Base-by-base conservation (phyloP, 2,113 vertebrate genomes). In the Sinosuthora webbiana region DNA sequence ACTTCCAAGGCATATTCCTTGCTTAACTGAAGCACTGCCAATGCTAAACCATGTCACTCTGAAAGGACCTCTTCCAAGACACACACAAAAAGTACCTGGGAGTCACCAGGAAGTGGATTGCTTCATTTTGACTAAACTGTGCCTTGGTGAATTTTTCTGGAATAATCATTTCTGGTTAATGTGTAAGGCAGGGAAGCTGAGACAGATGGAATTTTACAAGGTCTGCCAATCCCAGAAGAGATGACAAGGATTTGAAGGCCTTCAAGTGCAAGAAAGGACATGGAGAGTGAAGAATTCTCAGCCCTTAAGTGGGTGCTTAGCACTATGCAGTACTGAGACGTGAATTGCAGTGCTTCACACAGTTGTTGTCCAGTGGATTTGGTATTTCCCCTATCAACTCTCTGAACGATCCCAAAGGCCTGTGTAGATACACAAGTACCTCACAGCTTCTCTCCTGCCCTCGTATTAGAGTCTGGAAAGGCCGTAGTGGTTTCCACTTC, bases 1-100 rank as follows among this genome's bases (percentile, higher is more conserved):
- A 98, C 96, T 73, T 98, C 98, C 44, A 98, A 97, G 79, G 83
- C 96, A 39, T 98, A 98, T 67, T 98, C 98, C 11, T 73, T 97
- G 95, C 97, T 98, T 94, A 97, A 98, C 83, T 98, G 95, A 97
- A 19, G 45, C 78, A 82, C n/a, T 87, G 69, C 74, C 85, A 78
- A 75, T 44, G 47, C 44, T 74, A 82, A 89, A 70, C 35, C 31
- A 44, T 15, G 2, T 47, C 80, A 71, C 10, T 42, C 15, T 56
- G 85, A 91, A 83, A 74, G 75, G 81, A 71, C n/a, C 47, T 62
- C 47, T 79, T 69, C 74, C 39, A 75, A 77, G 62, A 53, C 20
- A 42, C 56, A 44, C 22, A 73, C 8, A 27, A n/a, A 73, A 87
- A 59, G 9, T 13, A 33, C 60, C 45, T 53, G 60, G 56, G 82